A percentile compares a stretch with the other conserved stretches of the same genome.
Evolutionary conservation across 2,888 invertebrate genomes (phyloP).

Genomic region (Pristionchus entomophagus): DNA sequence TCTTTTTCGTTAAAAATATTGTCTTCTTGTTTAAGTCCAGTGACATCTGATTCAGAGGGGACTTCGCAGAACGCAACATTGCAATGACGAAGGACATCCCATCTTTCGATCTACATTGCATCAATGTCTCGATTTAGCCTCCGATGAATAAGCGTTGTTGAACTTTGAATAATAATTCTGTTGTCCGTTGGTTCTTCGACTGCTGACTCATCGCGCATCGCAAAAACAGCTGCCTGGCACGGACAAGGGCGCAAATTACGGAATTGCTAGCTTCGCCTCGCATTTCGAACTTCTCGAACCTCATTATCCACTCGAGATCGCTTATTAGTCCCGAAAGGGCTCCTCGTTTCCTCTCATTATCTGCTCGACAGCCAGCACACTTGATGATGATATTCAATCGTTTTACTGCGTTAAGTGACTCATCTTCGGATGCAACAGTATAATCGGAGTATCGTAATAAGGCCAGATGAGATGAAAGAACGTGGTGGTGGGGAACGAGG

Average conservation of each 20-base stretch:
- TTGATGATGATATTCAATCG: background rate
- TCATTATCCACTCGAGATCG: conserved; percentile 16
- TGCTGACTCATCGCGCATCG: background rate
- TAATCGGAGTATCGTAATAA: background rate
- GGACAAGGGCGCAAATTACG: background rate
- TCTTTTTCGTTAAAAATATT: no score
- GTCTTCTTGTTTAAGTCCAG: no score
- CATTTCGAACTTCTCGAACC: no score
- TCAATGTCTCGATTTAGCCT: background rate
- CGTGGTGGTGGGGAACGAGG: background rate
- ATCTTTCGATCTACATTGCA: background rate
- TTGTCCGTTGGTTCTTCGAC: background rate
- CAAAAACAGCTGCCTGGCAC: conserved; percentile 24
- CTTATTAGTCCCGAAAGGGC: background rate
- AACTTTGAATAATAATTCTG: conserved; percentile 18
- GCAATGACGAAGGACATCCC: background rate
- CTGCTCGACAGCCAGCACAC: background rate
- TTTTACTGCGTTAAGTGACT: conserved; percentile 28
- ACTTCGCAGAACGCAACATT: background rate
- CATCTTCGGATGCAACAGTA: background rate
- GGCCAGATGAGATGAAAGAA: background rate
- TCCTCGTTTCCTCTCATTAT: background rate
- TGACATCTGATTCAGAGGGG: no score
- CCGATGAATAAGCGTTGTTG: conserved; percentile 9
- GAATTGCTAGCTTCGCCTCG: background rate